Conservation (phyloP, 2,113 vertebrate species). For the Felis chaus region DNA sequence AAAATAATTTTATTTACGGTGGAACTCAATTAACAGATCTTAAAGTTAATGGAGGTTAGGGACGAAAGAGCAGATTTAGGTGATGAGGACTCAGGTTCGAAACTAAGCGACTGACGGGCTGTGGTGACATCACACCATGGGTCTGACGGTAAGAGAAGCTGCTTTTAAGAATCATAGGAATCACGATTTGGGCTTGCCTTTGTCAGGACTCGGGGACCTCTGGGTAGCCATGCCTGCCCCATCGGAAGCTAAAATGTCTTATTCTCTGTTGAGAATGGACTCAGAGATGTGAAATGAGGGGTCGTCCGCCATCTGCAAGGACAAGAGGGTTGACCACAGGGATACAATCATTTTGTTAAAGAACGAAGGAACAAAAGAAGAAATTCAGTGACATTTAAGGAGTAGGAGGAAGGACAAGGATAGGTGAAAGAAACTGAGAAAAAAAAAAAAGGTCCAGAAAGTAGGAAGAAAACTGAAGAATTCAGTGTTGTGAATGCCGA, state of each 20-base stretch:
- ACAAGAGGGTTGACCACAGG: not conserved
- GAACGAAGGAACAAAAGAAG: not conserved
- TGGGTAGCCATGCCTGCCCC: not conserved
- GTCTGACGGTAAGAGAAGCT: not conserved
- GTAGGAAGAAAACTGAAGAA: not conserved
- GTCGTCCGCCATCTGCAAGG: not conserved
- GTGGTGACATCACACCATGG: not conserved
- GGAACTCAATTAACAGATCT: not conserved
- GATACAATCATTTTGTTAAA: not conserved
- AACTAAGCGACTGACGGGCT: not conserved
- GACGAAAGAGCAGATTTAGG: not conserved
- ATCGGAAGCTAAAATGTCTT: not conserved
- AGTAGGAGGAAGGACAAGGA: not conserved
- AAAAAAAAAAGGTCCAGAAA: not conserved
- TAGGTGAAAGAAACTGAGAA: conserved; percentile 21
- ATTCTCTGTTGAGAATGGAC: not conserved
- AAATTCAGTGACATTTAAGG: not conserved
- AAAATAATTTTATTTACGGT: not conserved
- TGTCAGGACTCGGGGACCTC: not conserved
- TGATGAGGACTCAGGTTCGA: not conserved
- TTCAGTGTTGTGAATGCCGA: not conserved
- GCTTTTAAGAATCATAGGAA: not conserved
- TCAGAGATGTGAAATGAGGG: not conserved
- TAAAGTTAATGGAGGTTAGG: not conserved
- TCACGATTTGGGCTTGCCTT: not conserved